These are phyloP conservation scores for Tinea pellionella DNA, from an alignment of 2,888 invertebrate species.

Conservation along the genomic window DNA sequence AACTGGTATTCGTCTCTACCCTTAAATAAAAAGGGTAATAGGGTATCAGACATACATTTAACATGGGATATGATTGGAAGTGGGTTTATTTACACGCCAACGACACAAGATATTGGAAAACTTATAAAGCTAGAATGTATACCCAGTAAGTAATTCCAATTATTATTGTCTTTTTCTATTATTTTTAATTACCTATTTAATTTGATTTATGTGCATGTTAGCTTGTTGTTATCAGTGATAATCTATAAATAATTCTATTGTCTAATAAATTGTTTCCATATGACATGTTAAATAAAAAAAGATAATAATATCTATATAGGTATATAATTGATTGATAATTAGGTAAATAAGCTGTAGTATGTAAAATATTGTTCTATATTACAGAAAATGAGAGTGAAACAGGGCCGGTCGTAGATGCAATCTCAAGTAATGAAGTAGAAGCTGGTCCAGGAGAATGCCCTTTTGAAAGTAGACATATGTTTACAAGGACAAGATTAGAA, in stretches of 20 bases:
- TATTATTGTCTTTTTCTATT: no score
- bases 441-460: constrained; percentile 84
- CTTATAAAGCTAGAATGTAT: constrained; percentile 73
- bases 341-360: no score
- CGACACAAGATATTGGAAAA: constrained; percentile 72
- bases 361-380: neutral
- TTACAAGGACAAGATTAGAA: constrained; percentile 70
- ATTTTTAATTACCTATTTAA: no score
- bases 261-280: no score
- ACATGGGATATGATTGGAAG: constrained; percentile 72
- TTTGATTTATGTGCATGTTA: no score
- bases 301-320: no score
- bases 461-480: constrained; percentile 82
- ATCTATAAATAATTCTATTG: no score
- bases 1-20: constrained; percentile 74
- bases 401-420: constrained; percentile 73
- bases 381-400: constrained; percentile 53
- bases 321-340: no score
- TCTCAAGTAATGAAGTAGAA: constrained; percentile 72
- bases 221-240: no score
- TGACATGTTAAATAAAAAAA: no score
- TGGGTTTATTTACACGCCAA: constrained; percentile 72
- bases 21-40: constrained; percentile 38
- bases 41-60: constrained; percentile 34
- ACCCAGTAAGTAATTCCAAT: constrained; percentile 41